Percentiles rank a stretch among this genome's conserved stretches.
Evolutionary conservation across 2,113 vertebrate species (phyloP).

Genomic region (Pycnonotus jocosus): DNA sequence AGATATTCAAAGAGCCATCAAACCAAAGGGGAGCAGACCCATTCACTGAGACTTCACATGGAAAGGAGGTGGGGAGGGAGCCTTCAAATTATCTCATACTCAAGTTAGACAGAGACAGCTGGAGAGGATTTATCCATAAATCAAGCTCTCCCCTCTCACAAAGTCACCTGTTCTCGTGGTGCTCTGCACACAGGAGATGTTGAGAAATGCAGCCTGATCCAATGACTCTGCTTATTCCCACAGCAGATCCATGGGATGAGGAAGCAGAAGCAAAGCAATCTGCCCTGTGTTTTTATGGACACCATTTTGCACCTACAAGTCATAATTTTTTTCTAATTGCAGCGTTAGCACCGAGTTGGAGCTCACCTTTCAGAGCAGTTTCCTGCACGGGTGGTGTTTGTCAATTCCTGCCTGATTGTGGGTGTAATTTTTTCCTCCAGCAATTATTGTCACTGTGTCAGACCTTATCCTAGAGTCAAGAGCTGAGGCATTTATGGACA

Average conservation of each 20-base stretch:
- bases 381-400: not conserved
- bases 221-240: not conserved
- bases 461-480: not conserved
- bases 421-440: not conserved
- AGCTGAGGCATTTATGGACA: not conserved
- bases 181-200: not conserved
- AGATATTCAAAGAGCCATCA: not conserved
- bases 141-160: not conserved
- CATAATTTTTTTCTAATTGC: not conserved
- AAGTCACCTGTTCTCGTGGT: fast-evolving
- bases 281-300: not conserved
- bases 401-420: not conserved
- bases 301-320: not conserved
- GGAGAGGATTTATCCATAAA: not conserved
- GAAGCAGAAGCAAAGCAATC: not conserved
- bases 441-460: not conserved
- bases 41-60: not conserved
- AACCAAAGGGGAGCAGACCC: not conserved
- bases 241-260: not conserved
- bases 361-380: not conserved
- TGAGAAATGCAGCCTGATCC: not conserved
- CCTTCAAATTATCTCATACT: not conserved
- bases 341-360: not conserved
- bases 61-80: not conserved
- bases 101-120: not conserved